These are phyloP conservation scores for Drosophila merina DNA, from an alignment of 2,888 invertebrate genomes.

Conservation along the genomic window DNA sequence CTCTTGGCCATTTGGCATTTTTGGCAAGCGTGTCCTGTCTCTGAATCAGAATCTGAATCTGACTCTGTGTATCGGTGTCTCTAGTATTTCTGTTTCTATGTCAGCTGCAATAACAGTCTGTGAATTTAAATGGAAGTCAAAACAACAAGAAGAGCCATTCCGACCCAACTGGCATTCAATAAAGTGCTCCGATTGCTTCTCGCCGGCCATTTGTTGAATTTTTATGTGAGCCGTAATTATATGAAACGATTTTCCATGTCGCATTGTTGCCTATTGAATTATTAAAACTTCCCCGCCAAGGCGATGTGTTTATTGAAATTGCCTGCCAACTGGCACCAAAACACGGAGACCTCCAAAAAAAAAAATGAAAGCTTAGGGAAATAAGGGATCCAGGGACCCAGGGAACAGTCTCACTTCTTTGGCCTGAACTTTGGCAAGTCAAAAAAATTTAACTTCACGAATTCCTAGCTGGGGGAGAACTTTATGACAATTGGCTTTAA, in stretches of 20 bases:
- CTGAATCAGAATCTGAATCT: not conserved
- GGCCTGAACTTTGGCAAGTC: not conserved
- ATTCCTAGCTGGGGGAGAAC: not conserved
- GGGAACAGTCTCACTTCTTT: constrained; percentile 23
- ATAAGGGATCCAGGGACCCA: not conserved
- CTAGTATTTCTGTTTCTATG: constrained; percentile 11
- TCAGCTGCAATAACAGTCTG: constrained; percentile 69
- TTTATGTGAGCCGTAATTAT: constrained; percentile 53
- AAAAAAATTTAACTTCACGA: not conserved
- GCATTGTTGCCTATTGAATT: constrained; percentile 50
- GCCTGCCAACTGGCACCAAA: constrained; percentile 36
- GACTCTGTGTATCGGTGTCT: constrained; percentile 7
- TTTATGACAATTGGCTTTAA: not conserved
- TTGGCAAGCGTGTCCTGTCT: constrained; percentile 8
- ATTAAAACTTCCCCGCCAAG: constrained; percentile 41
- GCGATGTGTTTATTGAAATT: constrained; percentile 50
- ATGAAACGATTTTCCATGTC: constrained; percentile 54
- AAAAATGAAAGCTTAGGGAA: constrained; percentile 16
- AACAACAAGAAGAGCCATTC: constrained; percentile 15
- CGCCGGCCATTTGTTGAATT: constrained; percentile 44
- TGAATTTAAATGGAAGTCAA: constrained; percentile 55
- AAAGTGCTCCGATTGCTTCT: constrained; percentile 12
- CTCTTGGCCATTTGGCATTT: constrained; percentile 22
- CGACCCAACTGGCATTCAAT: constrained; percentile 22
- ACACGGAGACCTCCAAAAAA: constrained; percentile 2